Evolutionary conservation across 2,113 vertebrate genomes (phyloP).

Genomic region (Scomber colias): DNA sequence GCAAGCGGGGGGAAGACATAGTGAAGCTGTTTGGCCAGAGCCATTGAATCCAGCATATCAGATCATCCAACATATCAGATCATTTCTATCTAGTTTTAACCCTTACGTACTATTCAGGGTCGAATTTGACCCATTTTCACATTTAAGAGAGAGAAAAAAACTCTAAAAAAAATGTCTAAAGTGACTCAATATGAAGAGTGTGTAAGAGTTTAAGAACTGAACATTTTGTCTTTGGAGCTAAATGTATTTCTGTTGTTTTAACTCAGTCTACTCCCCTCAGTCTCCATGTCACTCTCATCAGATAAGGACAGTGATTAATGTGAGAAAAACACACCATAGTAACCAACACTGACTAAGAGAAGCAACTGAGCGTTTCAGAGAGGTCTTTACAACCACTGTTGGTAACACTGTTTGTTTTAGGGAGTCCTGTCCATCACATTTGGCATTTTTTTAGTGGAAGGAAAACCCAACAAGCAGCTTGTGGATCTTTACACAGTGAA

Average conservation of each 20-base stretch:
- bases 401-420: conserved; percentile 30
- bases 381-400: not conserved
- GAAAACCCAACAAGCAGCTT: not conserved
- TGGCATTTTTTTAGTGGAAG: not conserved
- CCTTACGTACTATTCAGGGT: no score
- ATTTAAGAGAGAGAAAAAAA: no score
- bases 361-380: conserved; percentile 38
- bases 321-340: conserved; percentile 32
- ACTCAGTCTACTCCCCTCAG: conserved; percentile 5
- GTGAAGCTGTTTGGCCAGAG: no score
- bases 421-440: conserved; percentile 39
- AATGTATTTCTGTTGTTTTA: conserved; percentile 27
- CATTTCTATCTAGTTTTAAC: no score
- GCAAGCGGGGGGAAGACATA: no score
- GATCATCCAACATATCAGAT: no score
- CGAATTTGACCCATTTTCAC: no score
- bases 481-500: not conserved
- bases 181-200: no score
- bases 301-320: conserved; percentile 54
- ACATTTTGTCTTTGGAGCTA: not conserved
- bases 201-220: no score
- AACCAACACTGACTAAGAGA: conserved; percentile 29
- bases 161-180: no score
- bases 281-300: conserved; percentile 19
- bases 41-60: no score